Evolutionary conservation across 2,888 invertebrate genomes (phyloP), one percentile per base, ranked within the genome.

Genomic region (Ypsolopha scabrella): DNA sequence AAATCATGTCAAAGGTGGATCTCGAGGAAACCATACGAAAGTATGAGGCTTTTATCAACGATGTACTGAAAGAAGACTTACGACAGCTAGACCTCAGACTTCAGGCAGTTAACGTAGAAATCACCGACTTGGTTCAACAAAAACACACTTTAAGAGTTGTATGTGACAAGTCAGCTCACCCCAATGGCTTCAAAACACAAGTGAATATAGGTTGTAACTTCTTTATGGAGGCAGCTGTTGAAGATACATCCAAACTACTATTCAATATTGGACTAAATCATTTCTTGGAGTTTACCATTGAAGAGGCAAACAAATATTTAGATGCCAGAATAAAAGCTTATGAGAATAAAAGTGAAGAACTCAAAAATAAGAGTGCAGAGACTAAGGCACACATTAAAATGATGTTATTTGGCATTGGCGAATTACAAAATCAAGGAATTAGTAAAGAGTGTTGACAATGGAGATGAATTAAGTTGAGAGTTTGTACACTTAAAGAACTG

Each of bases 131-230:
- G 55, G 73, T 91, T 7, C 93, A 94, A 64, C 85, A 95, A 45
- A 91, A 92, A 68, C 91, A 90, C 52, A 87, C 90, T 0, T 88
- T 95, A 24, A 88, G 91, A 67, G 89, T 91, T 0, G 74, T 94
- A 4, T 71, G 88, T 48, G 87, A 89, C 52, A 87, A 87, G 38
- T 77, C 82, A 3, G 67, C 87, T 0, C 81, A 89, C 47, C 83
- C 88, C 6, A 52, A 68, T 14, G 81, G 85, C 1, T 81, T 82
- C 50, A 83, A 83, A 65, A 72, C 77, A 4, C 83, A 85, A 64
- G 88, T 96, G 34, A 93, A 96, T 68, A 77, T 96, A 36, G 96
- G 96, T n/a, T 92, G 93, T 60, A 93, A 93, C 70, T 92, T 95
- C 59, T 96, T 93, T 63, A 91, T 94, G 69, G 92, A 95, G 70